Percentiles rank a stretch among this genome's conserved stretches.
phyloP scores from a whole-genome alignment of 2,888 invertebrate genomes.

The Drosophila atripex region DNA sequence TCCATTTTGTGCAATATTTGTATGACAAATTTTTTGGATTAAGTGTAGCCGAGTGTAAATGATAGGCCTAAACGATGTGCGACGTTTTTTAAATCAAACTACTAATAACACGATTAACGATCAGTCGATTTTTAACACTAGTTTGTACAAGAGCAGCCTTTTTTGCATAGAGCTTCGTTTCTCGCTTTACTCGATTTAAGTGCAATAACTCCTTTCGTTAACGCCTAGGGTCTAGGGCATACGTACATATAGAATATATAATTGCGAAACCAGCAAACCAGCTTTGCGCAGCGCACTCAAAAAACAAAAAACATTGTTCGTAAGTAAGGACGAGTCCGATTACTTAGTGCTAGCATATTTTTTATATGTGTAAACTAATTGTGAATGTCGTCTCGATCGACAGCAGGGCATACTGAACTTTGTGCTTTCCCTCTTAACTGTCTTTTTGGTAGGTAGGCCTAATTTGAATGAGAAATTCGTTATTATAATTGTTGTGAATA shows the following conservation, averaged over 20 bases:
- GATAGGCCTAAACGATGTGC: constrained; percentile 50
- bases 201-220: constrained; percentile 76
- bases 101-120: constrained; percentile 35
- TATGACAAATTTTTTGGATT: constrained; percentile 80
- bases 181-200: constrained; percentile 66
- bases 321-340: constrained; percentile 31
- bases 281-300: constrained; percentile 25
- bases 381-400: constrained; percentile 62
- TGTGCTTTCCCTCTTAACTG: constrained; percentile 77
- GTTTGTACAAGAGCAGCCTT: constrained; percentile 75
- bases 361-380: constrained; percentile 74
- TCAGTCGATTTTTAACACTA: constrained; percentile 70
- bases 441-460: constrained; percentile 77
- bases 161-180: constrained; percentile 73
- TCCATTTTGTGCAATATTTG: constrained; percentile 81
- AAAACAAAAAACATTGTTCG: constrained; percentile 7
- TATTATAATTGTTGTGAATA: constrained; percentile 81
- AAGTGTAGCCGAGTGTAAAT: constrained; percentile 47
- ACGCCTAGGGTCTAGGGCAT: constrained; percentile 49
- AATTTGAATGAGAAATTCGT: constrained; percentile 78
- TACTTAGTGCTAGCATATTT: constrained; percentile 74
- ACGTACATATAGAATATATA: constrained; percentile 26
- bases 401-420: constrained; percentile 39
- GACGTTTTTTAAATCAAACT: constrained; percentile 47
- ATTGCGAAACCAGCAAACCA: constrained; percentile 18